Evolutionary conservation across 2,797 vertebrate genomes (phyloP), one percentile per base, ranked within the genome.

Genomic region (Gambusia yucatana): DNA sequence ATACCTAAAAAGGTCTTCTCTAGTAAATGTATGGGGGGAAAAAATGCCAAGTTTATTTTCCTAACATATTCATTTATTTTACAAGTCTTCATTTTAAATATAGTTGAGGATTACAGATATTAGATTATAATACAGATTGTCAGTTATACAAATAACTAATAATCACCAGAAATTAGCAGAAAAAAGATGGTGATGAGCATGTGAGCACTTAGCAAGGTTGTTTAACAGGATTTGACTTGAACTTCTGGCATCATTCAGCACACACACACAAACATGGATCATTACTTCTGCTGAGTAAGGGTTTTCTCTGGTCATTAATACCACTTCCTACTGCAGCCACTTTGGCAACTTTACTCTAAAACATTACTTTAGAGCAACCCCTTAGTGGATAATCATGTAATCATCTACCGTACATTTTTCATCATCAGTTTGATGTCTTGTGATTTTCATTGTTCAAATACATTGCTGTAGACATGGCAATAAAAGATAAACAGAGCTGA

Each of bases 291-390:
- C 65, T 28, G 67, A 70, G 43, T 46, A 70, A 44, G 67, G 41
- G 14, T 13, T 70, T 43, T 70, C 41, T 44, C 44, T n/a, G 67
- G 67, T 70, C 67, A 70, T 70, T 70, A 70, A 70, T 70, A 46
- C 67, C 67, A 70, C 67, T n/a, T 46, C 22, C 43, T 55, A 73
- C 41, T 48, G 22, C 28, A 48, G 25, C 36, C 43, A 47, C 13
- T 13, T 70, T 17, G 39, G 11, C 25, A 44, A 43, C 41, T 70
- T 28, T 44, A 70, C 67, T 43, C 14, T 14, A 11, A 69, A 43
- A 69, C 39, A 69, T 4, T 25, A 44, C 41, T 70, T 44, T 70
- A 70, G 1, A 44, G 41, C 41, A n/a, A 41, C 13, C 10, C 22
- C n/a, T 70, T 70, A 70, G 2, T 43, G 67, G 22, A 70, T n/a